Evolutionary conservation across 2,888 invertebrate genomes (phyloP), one percentile per base, ranked within the genome.

Genomic region (Notodonta ziczac): DNA sequence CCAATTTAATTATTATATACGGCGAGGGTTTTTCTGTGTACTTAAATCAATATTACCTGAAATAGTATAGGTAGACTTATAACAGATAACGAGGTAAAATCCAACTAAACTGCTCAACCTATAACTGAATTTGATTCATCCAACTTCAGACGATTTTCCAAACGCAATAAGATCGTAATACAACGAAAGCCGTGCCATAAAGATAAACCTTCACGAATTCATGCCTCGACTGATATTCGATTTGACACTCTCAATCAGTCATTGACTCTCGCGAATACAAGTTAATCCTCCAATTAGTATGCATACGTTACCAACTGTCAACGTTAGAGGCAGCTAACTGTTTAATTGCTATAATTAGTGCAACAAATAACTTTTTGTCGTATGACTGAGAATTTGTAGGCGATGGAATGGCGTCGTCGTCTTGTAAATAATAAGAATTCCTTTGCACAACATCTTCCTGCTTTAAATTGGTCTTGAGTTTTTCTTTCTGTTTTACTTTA

Each of bases 231-330:
- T 50, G 16, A 32, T 52, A 39, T 39, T 39, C 39, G 13, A 39
- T n/a, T n/a, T 39, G 54, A 7, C 54, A 39, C 32, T 39, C 7
- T 39, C 39, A 1, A 39, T 39, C 54, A 54, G 54, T 54, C 54
- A 54, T 54, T 54, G 54, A 39, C 54, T 14, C 35, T 14, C n/a
- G 7, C 52, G 32, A 32, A 52, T 32, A 52, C 32, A 52, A 52
- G 52, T 52, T 52, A 35, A 52, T 52, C 35, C 32, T 24, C 52
- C 54, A 54, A 54, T 54, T 54, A 54, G 54, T 54, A 54, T 39
- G 54, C n/a, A 14, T 8, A 39, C n/a, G 54, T 54, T n/a, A 14
- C 5, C 12, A 54, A 54, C 39, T 14, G 54, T 39, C 54, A 54
- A 39, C 54, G n/a, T 35, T 39, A n/a, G 39, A 54, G 24, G 8